phyloP scores from a whole-genome alignment of 2,888 invertebrate species.

The Digitonthophagus gazella region DNA sequence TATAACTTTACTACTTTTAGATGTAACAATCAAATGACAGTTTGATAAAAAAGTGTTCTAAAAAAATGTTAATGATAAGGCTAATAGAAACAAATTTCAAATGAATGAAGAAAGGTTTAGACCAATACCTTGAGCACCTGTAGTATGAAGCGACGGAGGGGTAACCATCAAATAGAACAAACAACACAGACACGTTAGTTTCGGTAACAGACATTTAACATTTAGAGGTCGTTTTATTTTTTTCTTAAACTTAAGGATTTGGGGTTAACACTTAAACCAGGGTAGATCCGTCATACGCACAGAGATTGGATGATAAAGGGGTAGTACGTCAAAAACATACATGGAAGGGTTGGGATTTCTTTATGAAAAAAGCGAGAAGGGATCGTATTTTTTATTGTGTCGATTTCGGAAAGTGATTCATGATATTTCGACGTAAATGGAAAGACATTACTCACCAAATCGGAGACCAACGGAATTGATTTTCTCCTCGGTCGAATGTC shows the following conservation, averaged over 20 bases:
- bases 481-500: slow-evolving; percentile 96
- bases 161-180: slow-evolving; percentile 52
- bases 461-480: slow-evolving; percentile 97
- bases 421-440: too few species aligned
- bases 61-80: slow-evolving; percentile 29
- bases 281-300: too few species aligned
- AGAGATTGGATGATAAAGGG: too few species aligned
- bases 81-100: slow-evolving; percentile 30
- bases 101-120: slow-evolving; percentile 27
- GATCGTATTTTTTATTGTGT: too few species aligned
- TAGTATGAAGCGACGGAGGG: slow-evolving; percentile 50
- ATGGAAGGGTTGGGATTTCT: too few species aligned
- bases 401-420: too few species aligned
- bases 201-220: slow-evolving; percentile 27
- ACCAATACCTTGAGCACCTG: slow-evolving; percentile 57
- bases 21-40: too few species aligned
- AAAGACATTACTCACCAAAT: slow-evolving; percentile 79
- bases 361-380: background rate
- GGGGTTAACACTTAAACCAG: too few species aligned
- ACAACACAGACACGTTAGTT: slow-evolving; percentile 52
- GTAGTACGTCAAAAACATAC: too few species aligned
- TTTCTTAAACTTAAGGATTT: too few species aligned
- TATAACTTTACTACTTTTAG: too few species aligned
- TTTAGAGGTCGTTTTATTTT: slow-evolving; percentile 19
- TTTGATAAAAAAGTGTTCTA: slow-evolving; percentile 28